These are phyloP conservation scores for Python bivittatus DNA, from an alignment of 2,113 vertebrate genomes.

Conservation along the genomic window DNA sequence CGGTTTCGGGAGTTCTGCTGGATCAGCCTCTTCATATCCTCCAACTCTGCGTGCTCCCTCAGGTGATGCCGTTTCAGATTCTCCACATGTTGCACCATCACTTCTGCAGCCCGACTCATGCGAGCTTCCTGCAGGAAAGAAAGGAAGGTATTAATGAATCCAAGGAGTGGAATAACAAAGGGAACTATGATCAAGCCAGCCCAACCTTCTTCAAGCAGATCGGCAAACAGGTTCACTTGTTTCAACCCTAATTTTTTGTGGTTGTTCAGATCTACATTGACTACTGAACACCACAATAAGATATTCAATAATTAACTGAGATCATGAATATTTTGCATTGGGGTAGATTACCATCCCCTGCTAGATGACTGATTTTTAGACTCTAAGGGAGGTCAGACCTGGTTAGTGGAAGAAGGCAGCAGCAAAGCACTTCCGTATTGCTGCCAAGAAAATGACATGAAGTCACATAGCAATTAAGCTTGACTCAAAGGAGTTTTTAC, in stretches of 20 bases:
- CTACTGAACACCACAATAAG: background rate
- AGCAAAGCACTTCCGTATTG: background rate
- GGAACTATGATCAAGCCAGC: background rate
- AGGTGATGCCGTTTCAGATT: slow-evolving; percentile 76
- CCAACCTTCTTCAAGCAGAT: too few species aligned
- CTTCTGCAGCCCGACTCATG: slow-evolving; percentile 79
- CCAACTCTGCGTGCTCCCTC: slow-evolving; percentile 74
- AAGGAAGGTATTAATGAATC: background rate
- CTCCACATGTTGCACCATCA: slow-evolving; percentile 87
- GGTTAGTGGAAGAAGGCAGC: background rate
- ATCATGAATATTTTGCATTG: background rate
- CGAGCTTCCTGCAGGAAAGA: slow-evolving; percentile 76
- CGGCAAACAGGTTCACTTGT: background rate
- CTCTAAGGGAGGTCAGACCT: background rate
- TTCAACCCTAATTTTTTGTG: background rate
- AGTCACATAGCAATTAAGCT: background rate
- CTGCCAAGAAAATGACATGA: background rate
- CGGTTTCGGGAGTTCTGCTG: slow-evolving; percentile 71
- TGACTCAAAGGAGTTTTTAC: background rate
- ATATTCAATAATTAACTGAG: background rate
- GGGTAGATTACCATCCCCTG: background rate
- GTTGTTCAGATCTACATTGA: background rate
- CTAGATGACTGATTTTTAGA: background rate
- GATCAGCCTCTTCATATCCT: slow-evolving; percentile 77
- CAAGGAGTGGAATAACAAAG: background rate